Percentiles rank a stretch among this genome's conserved stretches.
phyloP scores from a whole-genome alignment of 2,888 invertebrate species.

The Tholera decimalis region DNA sequence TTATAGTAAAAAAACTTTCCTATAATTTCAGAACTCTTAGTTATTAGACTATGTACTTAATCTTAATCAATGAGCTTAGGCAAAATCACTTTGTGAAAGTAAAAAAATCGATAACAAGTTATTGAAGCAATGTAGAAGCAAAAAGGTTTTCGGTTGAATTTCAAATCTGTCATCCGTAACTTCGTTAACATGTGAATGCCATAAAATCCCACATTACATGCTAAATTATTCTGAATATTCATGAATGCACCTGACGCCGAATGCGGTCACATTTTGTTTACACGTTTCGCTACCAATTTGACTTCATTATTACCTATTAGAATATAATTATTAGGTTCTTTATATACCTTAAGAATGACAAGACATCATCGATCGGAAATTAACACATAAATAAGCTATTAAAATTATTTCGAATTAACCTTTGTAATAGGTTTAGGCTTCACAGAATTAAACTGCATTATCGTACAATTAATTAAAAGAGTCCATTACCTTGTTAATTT shows the following conservation, averaged over 20 bases:
- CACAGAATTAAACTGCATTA: not conserved
- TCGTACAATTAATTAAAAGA: too few species aligned
- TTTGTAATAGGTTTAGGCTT: not conserved
- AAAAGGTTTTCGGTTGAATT: conserved; percentile 7
- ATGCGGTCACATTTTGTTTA: conserved; percentile 40
- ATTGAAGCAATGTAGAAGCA: too few species aligned
- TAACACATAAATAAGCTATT: not conserved
- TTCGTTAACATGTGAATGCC: conserved; percentile 31
- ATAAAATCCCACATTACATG: conserved; percentile 47
- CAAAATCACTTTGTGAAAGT: too few species aligned
- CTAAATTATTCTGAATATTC: conserved; percentile 80
- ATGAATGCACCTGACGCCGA: conserved; percentile 80
- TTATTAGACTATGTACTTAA: too few species aligned
- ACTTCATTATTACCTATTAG: conserved; percentile 24
- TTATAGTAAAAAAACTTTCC: too few species aligned
- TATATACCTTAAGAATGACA: not conserved
- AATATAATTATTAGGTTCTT: not conserved
- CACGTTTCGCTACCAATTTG: conserved; percentile 30
- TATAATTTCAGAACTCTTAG: too few species aligned
- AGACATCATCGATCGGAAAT: not conserved
- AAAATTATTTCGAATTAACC: not conserved
- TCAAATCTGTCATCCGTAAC: conserved; percentile 32
- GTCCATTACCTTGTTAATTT: not conserved
- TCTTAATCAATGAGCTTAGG: too few species aligned
- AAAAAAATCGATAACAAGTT: too few species aligned